A percentile compares a stretch with the other conserved stretches of the same genome.
Evolutionary conservation across 1,140 invertebrate genomes (phyloP).

Genomic region (Stenopsyche tienmushanensis): DNA sequence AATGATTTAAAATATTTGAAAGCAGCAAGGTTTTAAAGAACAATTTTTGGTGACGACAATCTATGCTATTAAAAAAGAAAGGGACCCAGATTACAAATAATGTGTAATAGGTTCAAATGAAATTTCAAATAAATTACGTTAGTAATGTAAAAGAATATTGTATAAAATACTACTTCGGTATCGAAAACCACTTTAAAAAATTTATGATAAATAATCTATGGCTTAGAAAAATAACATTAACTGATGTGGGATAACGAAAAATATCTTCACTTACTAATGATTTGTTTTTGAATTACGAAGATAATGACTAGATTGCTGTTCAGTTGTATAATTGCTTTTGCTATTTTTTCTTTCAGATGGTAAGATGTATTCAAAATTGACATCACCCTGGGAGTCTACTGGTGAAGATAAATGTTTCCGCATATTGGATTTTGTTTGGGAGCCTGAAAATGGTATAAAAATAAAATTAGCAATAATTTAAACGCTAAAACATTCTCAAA

Average conservation of each 20-base stretch:
- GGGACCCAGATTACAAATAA: too few relatives aligned
- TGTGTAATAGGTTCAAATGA: too few relatives aligned
- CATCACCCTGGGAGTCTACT: conserved; percentile 39
- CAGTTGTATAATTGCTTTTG: conserved; percentile 49
- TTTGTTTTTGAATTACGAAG: conserved; percentile 38
- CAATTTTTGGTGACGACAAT: not conserved
- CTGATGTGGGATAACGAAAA: too few relatives aligned
- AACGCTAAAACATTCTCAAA: not conserved
- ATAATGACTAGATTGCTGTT: conserved; percentile 46
- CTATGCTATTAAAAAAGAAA: too few relatives aligned
- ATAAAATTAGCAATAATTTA: not conserved
- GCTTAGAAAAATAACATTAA: too few relatives aligned
- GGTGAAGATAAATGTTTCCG: conserved; percentile 68
- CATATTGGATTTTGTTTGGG: conserved; percentile 79
- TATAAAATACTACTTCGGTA: too few relatives aligned
- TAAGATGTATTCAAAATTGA: conserved; percentile 34
- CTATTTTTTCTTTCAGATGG: conserved; percentile 41
- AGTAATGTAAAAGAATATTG: too few relatives aligned
- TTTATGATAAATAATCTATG: too few relatives aligned
- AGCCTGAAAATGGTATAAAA: conserved; percentile 63
- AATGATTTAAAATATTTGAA: too few relatives aligned
- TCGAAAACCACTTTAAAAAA: too few relatives aligned
- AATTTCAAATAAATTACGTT: too few relatives aligned
- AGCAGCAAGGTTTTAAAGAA: too few relatives aligned
- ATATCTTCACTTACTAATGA: conserved; percentile 35